These are phyloP conservation scores for Engystomops pustulosus DNA, from an alignment of 2,113 vertebrate genomes.

Conservation along the genomic window DNA sequence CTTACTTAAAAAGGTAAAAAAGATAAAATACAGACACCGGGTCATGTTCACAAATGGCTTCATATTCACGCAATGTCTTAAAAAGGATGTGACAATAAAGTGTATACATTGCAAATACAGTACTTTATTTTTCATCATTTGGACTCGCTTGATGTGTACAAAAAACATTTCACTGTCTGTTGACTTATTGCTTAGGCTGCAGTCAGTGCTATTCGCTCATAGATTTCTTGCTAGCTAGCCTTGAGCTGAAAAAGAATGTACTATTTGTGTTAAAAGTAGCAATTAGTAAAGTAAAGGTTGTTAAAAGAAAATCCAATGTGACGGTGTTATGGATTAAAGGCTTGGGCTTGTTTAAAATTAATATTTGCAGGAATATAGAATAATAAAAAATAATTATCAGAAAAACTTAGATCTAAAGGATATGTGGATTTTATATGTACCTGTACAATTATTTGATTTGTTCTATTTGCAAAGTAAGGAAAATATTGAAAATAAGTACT, in stretches of 20 bases:
- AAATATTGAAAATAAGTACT: too few relatives aligned
- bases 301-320: constrained; percentile 55
- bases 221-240: constrained; percentile 48
- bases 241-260: constrained; percentile 46
- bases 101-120: constrained; percentile 18
- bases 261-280: constrained; percentile 59
- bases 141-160: not conserved
- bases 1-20: constrained; percentile 68
- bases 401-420: not conserved
- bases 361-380: not conserved
- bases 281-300: constrained; percentile 53
- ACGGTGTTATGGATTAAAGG: constrained; percentile 32
- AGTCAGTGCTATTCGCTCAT: constrained; percentile 42
- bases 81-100: constrained; percentile 36
- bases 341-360: not conserved
- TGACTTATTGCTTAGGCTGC: constrained; percentile 51
- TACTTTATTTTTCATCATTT: constrained; percentile 34
- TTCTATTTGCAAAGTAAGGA: too few relatives aligned
- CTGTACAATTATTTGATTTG: too few relatives aligned
- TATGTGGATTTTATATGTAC: too few relatives aligned
- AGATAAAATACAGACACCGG: constrained; percentile 51
- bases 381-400: not conserved
- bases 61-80: not conserved
- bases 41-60: not conserved
- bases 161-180: constrained; percentile 24